Percentiles rank a stretch among this genome's conserved stretches.
Conservation (phyloP, 2,113 vertebrate species). For the Brachionichthys hirsutus region DNA sequence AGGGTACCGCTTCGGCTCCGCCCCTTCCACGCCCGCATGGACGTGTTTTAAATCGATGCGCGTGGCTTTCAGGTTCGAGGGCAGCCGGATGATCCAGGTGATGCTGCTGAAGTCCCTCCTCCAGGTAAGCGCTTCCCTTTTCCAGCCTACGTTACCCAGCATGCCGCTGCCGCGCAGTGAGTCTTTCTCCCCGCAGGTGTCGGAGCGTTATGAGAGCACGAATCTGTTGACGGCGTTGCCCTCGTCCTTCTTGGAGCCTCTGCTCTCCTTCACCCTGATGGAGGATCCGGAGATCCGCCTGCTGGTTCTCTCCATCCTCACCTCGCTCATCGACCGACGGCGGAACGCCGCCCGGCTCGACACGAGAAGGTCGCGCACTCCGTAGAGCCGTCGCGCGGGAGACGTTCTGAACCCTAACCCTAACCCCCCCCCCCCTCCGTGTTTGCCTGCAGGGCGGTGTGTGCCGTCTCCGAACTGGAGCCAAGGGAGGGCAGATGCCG, state of each 20-base stretch:
- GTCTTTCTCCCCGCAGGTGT: conserved; percentile 74
- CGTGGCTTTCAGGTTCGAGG: conserved; percentile 80
- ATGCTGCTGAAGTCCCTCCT: conserved; percentile 92
- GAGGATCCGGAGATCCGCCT: conserved; percentile 88
- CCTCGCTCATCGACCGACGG: conserved; percentile 87
- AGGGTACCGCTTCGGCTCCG: conserved; percentile 66
- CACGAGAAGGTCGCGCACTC: conserved; percentile 26
- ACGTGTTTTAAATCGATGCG: neutral
- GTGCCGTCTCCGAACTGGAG: conserved; percentile 82
- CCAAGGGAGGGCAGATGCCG: conserved; percentile 89
- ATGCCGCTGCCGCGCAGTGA: no score
- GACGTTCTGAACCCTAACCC: no score
- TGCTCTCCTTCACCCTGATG: conserved; percentile 87
- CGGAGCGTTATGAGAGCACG: conserved; percentile 84
- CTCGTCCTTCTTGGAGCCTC: conserved; percentile 87
- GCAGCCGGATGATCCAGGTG: conserved; percentile 88
- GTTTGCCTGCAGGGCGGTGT: conserved; percentile 72
- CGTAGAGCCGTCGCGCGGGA: no score
- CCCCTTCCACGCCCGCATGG: no score
- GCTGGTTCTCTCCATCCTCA: conserved; percentile 89
- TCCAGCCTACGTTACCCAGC: neutral
- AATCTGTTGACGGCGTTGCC: conserved; percentile 90
- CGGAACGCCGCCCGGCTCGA: conserved; percentile 78
- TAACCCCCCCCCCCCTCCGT: no score
- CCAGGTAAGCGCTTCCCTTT: conserved; percentile 74